These are phyloP conservation scores for Rugalucina vietnamica DNA, from an alignment of 2,888 invertebrate genomes.

Conservation along the genomic window DNA sequence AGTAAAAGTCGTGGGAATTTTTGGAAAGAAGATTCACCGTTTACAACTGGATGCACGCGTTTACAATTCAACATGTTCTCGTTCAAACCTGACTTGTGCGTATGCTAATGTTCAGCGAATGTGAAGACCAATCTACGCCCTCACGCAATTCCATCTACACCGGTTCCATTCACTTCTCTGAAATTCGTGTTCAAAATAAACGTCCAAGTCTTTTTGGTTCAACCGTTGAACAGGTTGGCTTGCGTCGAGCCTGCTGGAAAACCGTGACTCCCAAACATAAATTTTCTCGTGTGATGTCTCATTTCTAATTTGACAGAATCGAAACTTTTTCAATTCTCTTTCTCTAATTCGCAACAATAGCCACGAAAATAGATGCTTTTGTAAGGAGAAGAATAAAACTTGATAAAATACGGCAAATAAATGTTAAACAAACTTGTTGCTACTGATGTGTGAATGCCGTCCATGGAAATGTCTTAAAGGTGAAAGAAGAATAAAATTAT, in stretches of 20 bases:
- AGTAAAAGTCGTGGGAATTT: conserved; percentile 10
- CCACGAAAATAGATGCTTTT: background rate
- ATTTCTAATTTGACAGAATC: too few species aligned
- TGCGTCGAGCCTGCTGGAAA: too few species aligned
- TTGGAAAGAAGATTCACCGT: background rate
- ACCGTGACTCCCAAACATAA: too few species aligned
- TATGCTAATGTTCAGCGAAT: too few species aligned
- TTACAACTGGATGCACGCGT: conserved; percentile 14
- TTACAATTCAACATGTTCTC: background rate
- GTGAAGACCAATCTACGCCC: too few species aligned
- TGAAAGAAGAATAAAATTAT: conserved; percentile 1
- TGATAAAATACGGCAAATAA: background rate
- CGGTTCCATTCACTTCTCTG: too few species aligned
- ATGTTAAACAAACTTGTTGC: conserved; percentile 4
- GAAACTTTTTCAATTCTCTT: background rate
- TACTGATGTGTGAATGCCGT: background rate
- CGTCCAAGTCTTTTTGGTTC: too few species aligned
- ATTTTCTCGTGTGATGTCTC: too few species aligned
- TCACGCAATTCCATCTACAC: too few species aligned
- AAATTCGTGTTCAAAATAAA: too few species aligned
- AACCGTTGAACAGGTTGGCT: too few species aligned
- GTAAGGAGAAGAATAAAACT: background rate
- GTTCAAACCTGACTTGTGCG: too few species aligned
- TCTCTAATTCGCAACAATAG: background rate
- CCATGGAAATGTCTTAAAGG: background rate